Percentiles rank a stretch among this genome's conserved stretches.
Conservation (phyloP, 2,888 invertebrate genomes). For the Danaus chrysippus region DNA sequence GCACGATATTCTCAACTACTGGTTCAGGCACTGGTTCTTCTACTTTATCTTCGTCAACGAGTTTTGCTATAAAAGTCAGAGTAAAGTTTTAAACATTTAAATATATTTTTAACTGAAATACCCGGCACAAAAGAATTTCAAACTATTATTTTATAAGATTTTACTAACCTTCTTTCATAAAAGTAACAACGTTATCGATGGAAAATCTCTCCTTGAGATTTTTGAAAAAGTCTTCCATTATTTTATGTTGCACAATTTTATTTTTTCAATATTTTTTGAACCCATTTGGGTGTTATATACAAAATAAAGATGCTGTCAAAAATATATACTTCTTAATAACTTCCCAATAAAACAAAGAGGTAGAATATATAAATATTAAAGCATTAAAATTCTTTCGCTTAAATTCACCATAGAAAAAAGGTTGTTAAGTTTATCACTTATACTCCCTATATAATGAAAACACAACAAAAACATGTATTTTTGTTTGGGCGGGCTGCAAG, state of each 20-base stretch:
- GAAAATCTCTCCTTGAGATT: constrained; percentile 47
- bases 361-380: neutral
- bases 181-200: constrained; percentile 43
- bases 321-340: constrained; percentile 2
- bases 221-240: constrained; percentile 55
- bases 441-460: constrained; percentile 49
- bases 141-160: neutral
- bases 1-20: constrained; percentile 38
- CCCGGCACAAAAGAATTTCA: no score
- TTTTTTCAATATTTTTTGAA: neutral
- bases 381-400: constrained; percentile 18
- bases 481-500: constrained; percentile 35
- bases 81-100: no score
- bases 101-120: no score
- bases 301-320: neutral
- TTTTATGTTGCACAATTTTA: constrained; percentile 7
- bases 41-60: constrained; percentile 35
- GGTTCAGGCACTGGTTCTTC: constrained; percentile 42
- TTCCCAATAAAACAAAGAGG: neutral
- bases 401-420: constrained; percentile 13
- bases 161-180: constrained; percentile 43
- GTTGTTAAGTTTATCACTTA: constrained; percentile 28
- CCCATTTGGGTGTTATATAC: neutral
- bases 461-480: constrained; percentile 42
- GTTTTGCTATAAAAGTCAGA: constrained; percentile 33